Evolutionary conservation across 1,140 invertebrate genomes (phyloP), one percentile per base, ranked within the genome.

Genomic region (Nasonia vitripennis): DNA sequence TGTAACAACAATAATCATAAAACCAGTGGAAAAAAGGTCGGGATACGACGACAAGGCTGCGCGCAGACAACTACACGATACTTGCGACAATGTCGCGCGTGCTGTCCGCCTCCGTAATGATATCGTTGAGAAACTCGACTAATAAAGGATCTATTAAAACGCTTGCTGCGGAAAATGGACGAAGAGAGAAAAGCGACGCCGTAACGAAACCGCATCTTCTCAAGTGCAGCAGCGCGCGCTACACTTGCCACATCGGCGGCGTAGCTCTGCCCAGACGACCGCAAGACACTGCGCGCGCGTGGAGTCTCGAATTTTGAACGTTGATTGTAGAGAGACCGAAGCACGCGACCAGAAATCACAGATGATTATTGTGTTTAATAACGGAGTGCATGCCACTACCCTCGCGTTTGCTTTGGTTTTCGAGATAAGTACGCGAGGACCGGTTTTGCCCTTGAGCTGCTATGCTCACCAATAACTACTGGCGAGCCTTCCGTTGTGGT

Each of bases 111-210:
- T 37, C 48, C 34, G 2, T 37, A 86, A 77, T 83, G 23, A 68
- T 75, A 78, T 86, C 31, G 23, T 90, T 89, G 87, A 78, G 89
- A 88, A 90, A 90, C 84, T 78, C 37, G 68, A 78, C 71, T 88
- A 88, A 89, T 87, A 79, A 88, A 90, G 85, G 74, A 87, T 81
- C 81, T 86, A 88, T 89, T 88, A 88, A 86, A 86, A 82, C 81
- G 84, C 81, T 78, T 71, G 27, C 68, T 81, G 70, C 20, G 1
- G 20, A 71, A 70, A 17, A 83, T 87, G 51, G 78, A 85, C 75
- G 23, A 86, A 74, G 77, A 74, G 86, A 75, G 27, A 75, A 73
- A 45, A 75, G 81, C 41, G 45, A 75, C 1, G 17, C 74, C 45
- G 2, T 71, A 75, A 67, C 20, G 34, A 87, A 88, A 88, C 89